Conservation (phyloP, 2,888 invertebrate species). For the Coleophora deauratella region DNA sequence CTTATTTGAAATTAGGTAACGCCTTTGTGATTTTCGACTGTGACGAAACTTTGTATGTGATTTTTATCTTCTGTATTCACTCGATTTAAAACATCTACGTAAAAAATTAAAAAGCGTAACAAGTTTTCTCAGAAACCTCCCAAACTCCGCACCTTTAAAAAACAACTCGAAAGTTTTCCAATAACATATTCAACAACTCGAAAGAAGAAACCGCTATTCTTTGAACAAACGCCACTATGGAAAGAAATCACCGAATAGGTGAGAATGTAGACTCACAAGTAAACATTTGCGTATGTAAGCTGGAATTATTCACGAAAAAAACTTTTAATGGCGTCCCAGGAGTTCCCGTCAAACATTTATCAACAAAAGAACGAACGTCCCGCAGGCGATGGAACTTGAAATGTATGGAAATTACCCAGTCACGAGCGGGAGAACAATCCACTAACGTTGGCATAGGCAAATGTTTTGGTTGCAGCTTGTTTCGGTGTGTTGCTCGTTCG, state of each 20-base stretch:
- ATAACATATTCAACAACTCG: conserved; percentile 63
- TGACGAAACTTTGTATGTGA: no score
- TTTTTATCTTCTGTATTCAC: no score
- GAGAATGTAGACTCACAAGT: conserved; percentile 68
- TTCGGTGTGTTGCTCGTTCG: conserved; percentile 52
- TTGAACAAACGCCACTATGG: conserved; percentile 62
- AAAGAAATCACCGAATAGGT: conserved; percentile 73
- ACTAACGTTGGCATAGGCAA: conserved; percentile 70
- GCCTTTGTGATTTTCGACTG: no score
- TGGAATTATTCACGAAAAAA: conserved; percentile 74
- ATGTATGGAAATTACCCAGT: conserved; percentile 75
- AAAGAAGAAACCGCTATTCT: conserved; percentile 49
- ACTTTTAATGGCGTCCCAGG: conserved; percentile 75
- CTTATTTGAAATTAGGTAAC: no score
- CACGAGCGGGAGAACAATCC: conserved; percentile 72
- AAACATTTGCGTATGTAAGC: conserved; percentile 75
- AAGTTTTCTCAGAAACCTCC: no score
- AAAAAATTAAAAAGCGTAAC: no score
- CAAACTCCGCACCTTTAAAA: conserved; percentile 41
- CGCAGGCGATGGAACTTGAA: conserved; percentile 74
- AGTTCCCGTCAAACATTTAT: conserved; percentile 75
- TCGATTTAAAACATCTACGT: no score
- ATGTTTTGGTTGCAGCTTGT: conserved; percentile 72
- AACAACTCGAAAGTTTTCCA: conserved; percentile 55
- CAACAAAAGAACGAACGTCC: conserved; percentile 75